Evolutionary conservation across 2,113 vertebrate species (phyloP).

Genomic region (Ancistrus triradiatus): DNA sequence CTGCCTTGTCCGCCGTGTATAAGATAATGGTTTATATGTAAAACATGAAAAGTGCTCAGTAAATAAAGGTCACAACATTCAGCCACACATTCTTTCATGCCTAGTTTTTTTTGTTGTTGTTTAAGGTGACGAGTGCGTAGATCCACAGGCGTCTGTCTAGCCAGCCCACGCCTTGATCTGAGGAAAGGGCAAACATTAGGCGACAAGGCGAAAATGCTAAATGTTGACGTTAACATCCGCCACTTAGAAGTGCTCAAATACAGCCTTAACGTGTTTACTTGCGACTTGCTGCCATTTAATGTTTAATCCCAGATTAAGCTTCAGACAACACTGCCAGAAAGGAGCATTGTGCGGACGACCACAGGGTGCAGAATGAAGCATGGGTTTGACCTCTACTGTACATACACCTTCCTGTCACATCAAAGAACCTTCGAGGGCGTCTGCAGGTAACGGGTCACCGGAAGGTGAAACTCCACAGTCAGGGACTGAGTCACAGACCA

Average conservation of each 20-base stretch:
- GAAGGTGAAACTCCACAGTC: constrained; percentile 53
- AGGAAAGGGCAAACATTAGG: constrained; percentile 33
- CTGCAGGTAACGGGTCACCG: constrained; percentile 64
- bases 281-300: constrained; percentile 63
- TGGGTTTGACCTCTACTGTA: constrained; percentile 72
- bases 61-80: too few species aligned
- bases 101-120: constrained; percentile 22
- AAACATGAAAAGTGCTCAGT: too few species aligned
- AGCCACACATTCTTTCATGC: too few species aligned
- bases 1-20: too few species aligned
- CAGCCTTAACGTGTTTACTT: constrained; percentile 63
- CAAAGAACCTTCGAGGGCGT: constrained; percentile 60
- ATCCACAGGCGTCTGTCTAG: constrained; percentile 31
- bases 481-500: too few species aligned
- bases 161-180: constrained; percentile 21
- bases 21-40: too few species aligned
- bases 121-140: background rate
- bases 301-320: constrained; percentile 64
- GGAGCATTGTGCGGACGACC: constrained; percentile 63
- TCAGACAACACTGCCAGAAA: constrained; percentile 60
- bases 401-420: constrained; percentile 52
- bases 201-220: constrained; percentile 36
- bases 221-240: constrained; percentile 57
- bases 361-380: constrained; percentile 22
- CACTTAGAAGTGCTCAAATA: constrained; percentile 61